A percentile compares a stretch with the other conserved stretches of the same genome.
Evolutionary conservation across 2,888 invertebrate species (phyloP).

Genomic region (Scaptomyza polygonia): DNA sequence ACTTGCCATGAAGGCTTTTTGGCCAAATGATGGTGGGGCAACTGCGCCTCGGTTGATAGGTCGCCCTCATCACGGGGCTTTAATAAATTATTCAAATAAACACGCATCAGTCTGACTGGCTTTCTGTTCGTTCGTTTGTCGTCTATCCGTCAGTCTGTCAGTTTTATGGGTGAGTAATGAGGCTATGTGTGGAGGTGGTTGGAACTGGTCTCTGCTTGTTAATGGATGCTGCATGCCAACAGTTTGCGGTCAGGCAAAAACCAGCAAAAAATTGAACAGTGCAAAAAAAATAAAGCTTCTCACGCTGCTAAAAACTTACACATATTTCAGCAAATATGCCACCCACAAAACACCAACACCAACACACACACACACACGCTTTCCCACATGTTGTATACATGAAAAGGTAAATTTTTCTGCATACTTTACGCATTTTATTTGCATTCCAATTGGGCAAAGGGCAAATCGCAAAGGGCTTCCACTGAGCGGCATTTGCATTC

Average conservation of each 20-base stretch:
- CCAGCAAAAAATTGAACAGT: constrained; percentile 39
- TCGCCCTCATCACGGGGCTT: constrained; percentile 78
- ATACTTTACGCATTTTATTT: constrained; percentile 77
- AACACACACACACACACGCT: constrained; percentile 6
- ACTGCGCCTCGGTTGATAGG: constrained; percentile 60
- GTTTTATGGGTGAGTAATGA: constrained; percentile 36
- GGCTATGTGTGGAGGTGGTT: constrained; percentile 6
- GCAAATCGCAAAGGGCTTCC: background rate
- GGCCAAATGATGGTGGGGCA: constrained; percentile 27
- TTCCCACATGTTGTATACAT: constrained; percentile 40
- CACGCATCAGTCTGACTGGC: constrained; percentile 63
- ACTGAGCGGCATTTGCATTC: constrained; percentile 38
- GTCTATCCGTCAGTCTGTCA: constrained; percentile 12
- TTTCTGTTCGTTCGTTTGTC: constrained; percentile 2
- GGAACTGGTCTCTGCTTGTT: constrained; percentile 36
- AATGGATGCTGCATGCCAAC: constrained; percentile 70
- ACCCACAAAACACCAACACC: constrained; percentile 2
- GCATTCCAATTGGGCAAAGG: constrained; percentile 30
- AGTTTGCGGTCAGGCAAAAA: constrained; percentile 72
- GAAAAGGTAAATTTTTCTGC: constrained; percentile 67
- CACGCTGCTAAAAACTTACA: constrained; percentile 39
- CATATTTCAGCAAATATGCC: constrained; percentile 36
- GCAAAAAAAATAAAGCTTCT: constrained; percentile 33
- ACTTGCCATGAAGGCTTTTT: constrained; percentile 32
- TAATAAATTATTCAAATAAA: constrained; percentile 83